Percentiles rank a stretch among this genome's conserved stretches.
phyloP scores from a whole-genome alignment of 2,888 invertebrate species.

The Chrysodeixis includens region DNA sequence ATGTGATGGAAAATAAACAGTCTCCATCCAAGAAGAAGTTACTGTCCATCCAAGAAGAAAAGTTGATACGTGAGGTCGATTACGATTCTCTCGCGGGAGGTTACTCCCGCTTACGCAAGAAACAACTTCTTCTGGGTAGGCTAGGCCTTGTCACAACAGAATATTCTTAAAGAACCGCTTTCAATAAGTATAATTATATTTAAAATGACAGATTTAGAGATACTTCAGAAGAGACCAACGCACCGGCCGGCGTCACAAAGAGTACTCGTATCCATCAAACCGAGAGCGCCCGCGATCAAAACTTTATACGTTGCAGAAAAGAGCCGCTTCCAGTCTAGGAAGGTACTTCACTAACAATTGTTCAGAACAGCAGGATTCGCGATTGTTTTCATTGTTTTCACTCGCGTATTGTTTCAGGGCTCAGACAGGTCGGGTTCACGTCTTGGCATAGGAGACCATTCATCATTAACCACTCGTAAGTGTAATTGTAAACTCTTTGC shows the following conservation, averaged over 20 bases:
- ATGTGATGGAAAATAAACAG: constrained; percentile 88
- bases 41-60: constrained; percentile 80
- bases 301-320: constrained; percentile 81
- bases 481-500: constrained; percentile 19
- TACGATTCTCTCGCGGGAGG: constrained; percentile 70
- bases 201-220: constrained; percentile 72
- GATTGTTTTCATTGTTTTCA: constrained; percentile 8
- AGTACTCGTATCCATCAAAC: constrained; percentile 79
- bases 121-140: constrained; percentile 72
- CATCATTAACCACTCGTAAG: constrained; percentile 78
- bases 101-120: constrained; percentile 65
- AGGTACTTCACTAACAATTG: constrained; percentile 62
- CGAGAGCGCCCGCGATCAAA: constrained; percentile 76
- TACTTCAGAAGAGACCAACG: constrained; percentile 69
- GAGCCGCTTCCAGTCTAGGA: constrained; percentile 70
- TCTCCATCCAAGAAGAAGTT: constrained; percentile 80
- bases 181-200: constrained; percentile 23
- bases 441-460: constrained; percentile 81
- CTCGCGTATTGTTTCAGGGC: constrained; percentile 66
- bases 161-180: constrained; percentile 11
- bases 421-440: constrained; percentile 76
- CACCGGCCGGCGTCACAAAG: constrained; percentile 70
- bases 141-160: constrained; percentile 11
- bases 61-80: constrained; percentile 75
- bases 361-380: background rate